Percentiles rank a stretch among this genome's conserved stretches.
Conservation (phyloP, 1,140 invertebrate genomes). For the Aphaenogaster rudis region DNA sequence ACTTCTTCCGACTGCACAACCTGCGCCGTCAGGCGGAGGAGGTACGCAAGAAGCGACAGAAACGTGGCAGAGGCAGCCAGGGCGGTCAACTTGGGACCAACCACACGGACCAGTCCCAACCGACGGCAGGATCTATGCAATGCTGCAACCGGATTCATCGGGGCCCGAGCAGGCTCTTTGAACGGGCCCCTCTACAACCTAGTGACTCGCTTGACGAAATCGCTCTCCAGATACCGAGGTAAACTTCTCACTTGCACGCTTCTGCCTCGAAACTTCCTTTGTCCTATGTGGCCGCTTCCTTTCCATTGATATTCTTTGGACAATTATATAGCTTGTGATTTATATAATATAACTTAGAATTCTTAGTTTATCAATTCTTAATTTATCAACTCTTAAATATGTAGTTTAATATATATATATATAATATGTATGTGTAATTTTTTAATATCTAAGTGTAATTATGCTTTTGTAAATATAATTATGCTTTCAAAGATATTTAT, state of each 20-base stretch:
- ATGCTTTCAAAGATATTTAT: conserved; percentile 10
- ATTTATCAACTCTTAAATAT: neutral
- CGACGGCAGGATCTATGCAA: conserved; percentile 85
- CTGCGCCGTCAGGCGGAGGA: conserved; percentile 93
- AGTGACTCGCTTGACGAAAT: conserved; percentile 96
- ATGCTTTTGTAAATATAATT: conserved; percentile 19
- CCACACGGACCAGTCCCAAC: conserved; percentile 85
- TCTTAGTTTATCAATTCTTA: neutral
- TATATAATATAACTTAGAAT: neutral
- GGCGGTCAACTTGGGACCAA: conserved; percentile 82
- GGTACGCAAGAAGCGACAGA: conserved; percentile 88
- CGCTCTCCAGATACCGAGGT: conserved; percentile 97
- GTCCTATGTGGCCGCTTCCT: neutral
- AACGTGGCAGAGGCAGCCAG: conserved; percentile 85
- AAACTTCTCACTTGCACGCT: conserved; percentile 70
- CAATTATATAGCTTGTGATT: conserved; percentile 9
- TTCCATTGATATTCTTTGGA: neutral
- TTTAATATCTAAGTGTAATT: conserved; percentile 13
- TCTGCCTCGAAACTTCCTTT: conserved; percentile 4
- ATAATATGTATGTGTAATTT: neutral
- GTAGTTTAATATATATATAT: neutral
- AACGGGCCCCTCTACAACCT: conserved; percentile 93
- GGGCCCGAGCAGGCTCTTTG: conserved; percentile 93
- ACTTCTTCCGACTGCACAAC: conserved; percentile 97
- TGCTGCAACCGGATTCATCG: conserved; percentile 82